Evolutionary conservation across 2,888 invertebrate genomes (phyloP).

Genomic region (Sepioteuthis lessoniana): DNA sequence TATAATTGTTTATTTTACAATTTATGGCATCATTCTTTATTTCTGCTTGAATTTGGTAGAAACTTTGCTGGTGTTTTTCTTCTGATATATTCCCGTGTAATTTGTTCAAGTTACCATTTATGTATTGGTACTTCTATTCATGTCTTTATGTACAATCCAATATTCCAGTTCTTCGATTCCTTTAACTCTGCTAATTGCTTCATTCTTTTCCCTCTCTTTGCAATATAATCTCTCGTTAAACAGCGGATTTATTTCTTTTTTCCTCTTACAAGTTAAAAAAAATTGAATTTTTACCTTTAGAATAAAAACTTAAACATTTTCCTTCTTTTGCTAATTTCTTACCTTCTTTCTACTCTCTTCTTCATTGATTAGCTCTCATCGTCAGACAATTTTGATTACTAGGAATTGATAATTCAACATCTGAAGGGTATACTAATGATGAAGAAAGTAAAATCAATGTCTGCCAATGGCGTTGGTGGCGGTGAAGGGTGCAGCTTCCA

Average conservation of each 20-base stretch:
- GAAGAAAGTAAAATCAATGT: neutral
- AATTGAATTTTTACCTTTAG: too few species aligned
- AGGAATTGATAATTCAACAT: neutral
- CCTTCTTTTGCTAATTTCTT: neutral
- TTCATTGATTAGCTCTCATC: neutral
- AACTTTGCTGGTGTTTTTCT: neutral
- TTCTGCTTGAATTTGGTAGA: too few species aligned
- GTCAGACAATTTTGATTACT: constrained; percentile 8
- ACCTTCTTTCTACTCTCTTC: neutral
- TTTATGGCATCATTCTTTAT: too few species aligned
- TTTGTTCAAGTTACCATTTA: neutral
- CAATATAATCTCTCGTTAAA: neutral
- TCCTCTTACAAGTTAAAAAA: neutral
- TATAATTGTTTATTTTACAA: too few species aligned
- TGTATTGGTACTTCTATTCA: neutral
- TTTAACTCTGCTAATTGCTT: neutral
- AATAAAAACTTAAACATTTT: too few species aligned
- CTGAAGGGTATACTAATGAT: constrained; percentile 21
- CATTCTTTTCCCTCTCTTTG: neutral
- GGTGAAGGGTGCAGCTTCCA: neutral
- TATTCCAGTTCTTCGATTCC: neutral
- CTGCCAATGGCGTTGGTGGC: neutral
- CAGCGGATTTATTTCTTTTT: neutral
- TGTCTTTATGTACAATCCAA: neutral
- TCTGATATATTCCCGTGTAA: neutral